Evolutionary conservation across 2,888 invertebrate species (phyloP), one percentile per base, ranked within the genome.

Genomic region (Polydrusus tereticollis): DNA sequence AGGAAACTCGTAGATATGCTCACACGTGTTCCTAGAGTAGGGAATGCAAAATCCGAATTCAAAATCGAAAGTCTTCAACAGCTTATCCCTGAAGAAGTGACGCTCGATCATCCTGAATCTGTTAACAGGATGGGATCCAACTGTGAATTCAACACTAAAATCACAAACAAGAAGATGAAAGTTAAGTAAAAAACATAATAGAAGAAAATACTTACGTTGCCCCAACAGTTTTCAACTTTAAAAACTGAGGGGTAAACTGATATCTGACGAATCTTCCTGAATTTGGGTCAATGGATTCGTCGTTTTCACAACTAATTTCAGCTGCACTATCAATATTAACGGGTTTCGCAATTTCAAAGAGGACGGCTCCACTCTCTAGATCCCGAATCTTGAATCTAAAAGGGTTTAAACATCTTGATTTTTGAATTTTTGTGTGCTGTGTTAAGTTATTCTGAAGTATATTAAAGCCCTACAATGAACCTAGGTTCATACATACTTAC

Each of bases 31-130:
- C 83, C 94, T 92, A 74, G 97, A 98, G 86, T 95, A 95, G 50
- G 99, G 99, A 86, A 99, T 98, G 86, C 99, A 99, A 86, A 98
- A 99, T 55, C 99, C 99, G 89, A 99, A 99, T 86, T 99, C 98
- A 88, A 99, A 99, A 85, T 99, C 99, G 87, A 99, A 99, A 8
- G 97, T 97, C 87, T 99, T 99, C 66, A 99, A 88, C 75, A 98
- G 87, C 70, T 92, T 93, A 81, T 99, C 96, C 71, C 95, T 88
- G 87, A 98, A 99, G 88, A 95, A 99, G 86, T 99, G 98, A 55
- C 96, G 91, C 85, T 99, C 98, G 80, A 99, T 97, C 99, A 99
- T 99, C 66, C 99, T 90, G 86, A 99, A 99, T 84, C 97, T 95
- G 83, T 94, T 95, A 1, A 99, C 96, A 26, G 98, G 94, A 79